A percentile compares a stretch with the other conserved stretches of the same genome.
phyloP scores from a whole-genome alignment of 1,140 invertebrate genomes.

The Drosophila rufa region DNA sequence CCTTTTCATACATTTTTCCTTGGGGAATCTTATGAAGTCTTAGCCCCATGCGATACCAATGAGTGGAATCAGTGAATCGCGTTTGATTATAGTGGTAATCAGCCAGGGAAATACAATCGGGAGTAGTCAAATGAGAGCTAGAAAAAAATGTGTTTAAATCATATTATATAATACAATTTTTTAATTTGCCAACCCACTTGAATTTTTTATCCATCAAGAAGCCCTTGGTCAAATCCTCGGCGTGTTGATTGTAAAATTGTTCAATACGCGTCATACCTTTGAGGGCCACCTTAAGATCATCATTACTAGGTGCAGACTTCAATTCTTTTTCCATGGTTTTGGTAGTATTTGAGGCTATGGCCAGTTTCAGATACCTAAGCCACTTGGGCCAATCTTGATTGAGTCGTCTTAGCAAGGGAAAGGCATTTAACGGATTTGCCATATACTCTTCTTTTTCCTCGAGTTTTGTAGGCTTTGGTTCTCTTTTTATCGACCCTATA shows the following conservation, averaged over 20 bases:
- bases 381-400: constrained; percentile 61
- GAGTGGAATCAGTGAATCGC: constrained; percentile 19
- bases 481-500: constrained; percentile 16
- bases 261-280: constrained; percentile 54
- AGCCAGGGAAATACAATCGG: constrained; percentile 40
- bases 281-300: constrained; percentile 24
- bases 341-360: background rate
- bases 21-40: constrained; percentile 25
- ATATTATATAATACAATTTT: too few relatives aligned
- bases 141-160: background rate
- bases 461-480: background rate
- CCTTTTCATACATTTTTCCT: constrained; percentile 24
- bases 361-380: constrained; percentile 38
- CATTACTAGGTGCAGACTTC: constrained; percentile 3
- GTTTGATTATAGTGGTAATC: constrained; percentile 34
- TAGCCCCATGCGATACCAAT: constrained; percentile 56
- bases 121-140: constrained; percentile 34
- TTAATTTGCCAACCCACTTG: constrained; percentile 13
- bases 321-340: constrained; percentile 21
- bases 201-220: constrained; percentile 33
- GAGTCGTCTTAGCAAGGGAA: constrained; percentile 34
- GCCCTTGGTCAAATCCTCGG: constrained; percentile 53
- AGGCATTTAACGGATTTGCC: constrained; percentile 56
- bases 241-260: constrained; percentile 42
- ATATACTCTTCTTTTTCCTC: constrained; percentile 35